Conservation (phyloP, 2,113 vertebrate species). For the Mesembrinibis cayennensis region DNA sequence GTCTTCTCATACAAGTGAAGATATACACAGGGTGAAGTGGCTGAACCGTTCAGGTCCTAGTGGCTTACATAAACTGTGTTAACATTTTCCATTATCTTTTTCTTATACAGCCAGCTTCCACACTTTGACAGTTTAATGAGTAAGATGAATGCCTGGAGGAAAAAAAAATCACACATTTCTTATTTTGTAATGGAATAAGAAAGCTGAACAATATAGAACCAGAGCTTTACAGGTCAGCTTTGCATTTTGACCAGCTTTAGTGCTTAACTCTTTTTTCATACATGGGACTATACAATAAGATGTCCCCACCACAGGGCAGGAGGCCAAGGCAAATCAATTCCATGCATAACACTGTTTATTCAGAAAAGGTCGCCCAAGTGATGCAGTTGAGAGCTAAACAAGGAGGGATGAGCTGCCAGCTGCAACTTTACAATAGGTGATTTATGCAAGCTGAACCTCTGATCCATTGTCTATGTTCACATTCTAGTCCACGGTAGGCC, state of each 20-base stretch:
- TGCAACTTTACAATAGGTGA: background rate
- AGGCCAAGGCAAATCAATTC: background rate
- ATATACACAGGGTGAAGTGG: background rate
- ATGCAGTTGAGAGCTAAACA: background rate
- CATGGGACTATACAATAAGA: background rate
- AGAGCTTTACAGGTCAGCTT: background rate
- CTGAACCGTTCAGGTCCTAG: background rate
- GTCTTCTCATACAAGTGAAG: background rate
- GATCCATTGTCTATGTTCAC: background rate
- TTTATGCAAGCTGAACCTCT: background rate
- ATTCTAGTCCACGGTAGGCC: background rate
- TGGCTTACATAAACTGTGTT: background rate
- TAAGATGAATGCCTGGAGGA: background rate
- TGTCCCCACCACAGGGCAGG: background rate
- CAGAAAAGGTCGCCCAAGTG: background rate
- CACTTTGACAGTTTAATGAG: background rate
- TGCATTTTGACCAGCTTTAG: background rate
- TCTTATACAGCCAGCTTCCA: background rate
- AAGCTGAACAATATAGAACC: background rate
- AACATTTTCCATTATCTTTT: constrained; percentile 4
- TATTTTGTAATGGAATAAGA: background rate
- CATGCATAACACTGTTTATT: background rate
- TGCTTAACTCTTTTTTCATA: background rate
- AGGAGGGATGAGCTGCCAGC: background rate
- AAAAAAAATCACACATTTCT: background rate